phyloP scores from a whole-genome alignment of 37 sponge, comb jelly and placozoan genomes.

The Mnemiopsis leidyi region DNA sequence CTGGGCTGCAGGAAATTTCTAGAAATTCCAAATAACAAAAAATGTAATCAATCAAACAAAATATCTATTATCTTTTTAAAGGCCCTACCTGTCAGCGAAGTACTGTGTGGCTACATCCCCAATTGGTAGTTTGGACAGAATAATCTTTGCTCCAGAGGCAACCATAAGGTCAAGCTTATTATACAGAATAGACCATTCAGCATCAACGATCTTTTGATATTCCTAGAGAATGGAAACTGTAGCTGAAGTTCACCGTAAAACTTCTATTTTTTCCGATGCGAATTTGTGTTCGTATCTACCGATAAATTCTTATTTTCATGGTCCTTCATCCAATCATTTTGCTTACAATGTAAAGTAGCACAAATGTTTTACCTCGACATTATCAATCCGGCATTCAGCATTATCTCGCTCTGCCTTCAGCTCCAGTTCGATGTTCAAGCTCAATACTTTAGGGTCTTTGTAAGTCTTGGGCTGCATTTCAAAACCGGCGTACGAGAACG shows the following conservation, averaged over 20 bases:
- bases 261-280: too few relatives aligned
- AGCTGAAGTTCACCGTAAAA: too few relatives aligned
- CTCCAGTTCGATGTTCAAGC: conserved; percentile 94
- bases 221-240: too few relatives aligned
- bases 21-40: too few relatives aligned
- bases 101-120: conserved; percentile 99
- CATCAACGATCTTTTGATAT: conserved; percentile 95
- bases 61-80: neutral
- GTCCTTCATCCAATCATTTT: too few relatives aligned
- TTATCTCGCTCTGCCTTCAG: conserved; percentile 95
- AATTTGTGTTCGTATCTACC: too few relatives aligned
- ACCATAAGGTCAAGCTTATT: conserved; percentile 93
- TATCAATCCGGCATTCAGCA: conserved; percentile 94
- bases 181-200: conserved; percentile 97
- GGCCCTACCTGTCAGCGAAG: conserved; percentile 96
- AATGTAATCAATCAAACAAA: too few relatives aligned
- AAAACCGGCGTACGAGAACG: conserved; percentile 99
- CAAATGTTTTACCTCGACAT: conserved; percentile 81
- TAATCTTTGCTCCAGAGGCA: conserved; percentile 92
- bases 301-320: too few relatives aligned
- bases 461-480: conserved; percentile 99
- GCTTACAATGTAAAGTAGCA: too few relatives aligned
- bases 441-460: conserved; percentile 82
- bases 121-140: conserved; percentile 97
- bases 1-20: too few relatives aligned